Evolutionary conservation across 2,113 vertebrate species (phyloP).

Genomic region (Brachionichthys hirsutus): DNA sequence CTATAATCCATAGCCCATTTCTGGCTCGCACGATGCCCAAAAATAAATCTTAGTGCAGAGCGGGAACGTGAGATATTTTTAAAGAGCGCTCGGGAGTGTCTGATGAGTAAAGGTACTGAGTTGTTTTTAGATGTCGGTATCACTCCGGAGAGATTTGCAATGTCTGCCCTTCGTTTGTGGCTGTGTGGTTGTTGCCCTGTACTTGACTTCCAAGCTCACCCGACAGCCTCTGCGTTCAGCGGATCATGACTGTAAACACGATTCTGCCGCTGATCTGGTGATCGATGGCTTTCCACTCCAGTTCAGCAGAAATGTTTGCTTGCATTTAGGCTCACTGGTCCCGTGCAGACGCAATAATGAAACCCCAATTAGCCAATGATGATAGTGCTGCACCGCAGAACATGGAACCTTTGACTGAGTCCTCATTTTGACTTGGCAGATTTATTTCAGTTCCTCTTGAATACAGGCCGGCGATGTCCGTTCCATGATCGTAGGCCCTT

Average conservation of each 20-base stretch:
- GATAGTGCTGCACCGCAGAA: neutral
- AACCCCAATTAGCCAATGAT: slow-evolving; percentile 17
- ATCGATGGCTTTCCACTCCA: slow-evolving; percentile 33
- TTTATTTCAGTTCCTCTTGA: too few species aligned
- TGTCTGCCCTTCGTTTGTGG: slow-evolving; percentile 17
- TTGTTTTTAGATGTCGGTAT: slow-evolving; percentile 38
- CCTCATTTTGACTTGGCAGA: slow-evolving; percentile 8
- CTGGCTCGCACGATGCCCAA: slow-evolving; percentile 51
- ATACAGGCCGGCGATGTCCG: neutral
- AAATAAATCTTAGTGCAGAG: slow-evolving; percentile 59
- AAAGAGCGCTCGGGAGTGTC: slow-evolving; percentile 50
- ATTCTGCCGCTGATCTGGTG: slow-evolving; percentile 28
- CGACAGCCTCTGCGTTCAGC: slow-evolving; percentile 56
- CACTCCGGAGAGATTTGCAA: slow-evolving; percentile 23
- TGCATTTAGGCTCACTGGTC: slow-evolving; percentile 7
- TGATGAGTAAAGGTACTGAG: slow-evolving; percentile 49
- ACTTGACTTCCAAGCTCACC: too few species aligned
- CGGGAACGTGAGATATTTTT: slow-evolving; percentile 58
- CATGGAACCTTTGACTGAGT: neutral
- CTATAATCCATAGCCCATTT: slow-evolving; percentile 64
- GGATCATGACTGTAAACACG: slow-evolving; percentile 53
- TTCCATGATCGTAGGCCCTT: neutral
- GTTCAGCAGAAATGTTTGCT: slow-evolving; percentile 28
- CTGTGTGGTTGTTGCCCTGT: slow-evolving; percentile 10
- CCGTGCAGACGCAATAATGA: slow-evolving; percentile 16